Evolutionary conservation across 2,888 invertebrate species (phyloP).

Genomic region (Alitta virens): DNA sequence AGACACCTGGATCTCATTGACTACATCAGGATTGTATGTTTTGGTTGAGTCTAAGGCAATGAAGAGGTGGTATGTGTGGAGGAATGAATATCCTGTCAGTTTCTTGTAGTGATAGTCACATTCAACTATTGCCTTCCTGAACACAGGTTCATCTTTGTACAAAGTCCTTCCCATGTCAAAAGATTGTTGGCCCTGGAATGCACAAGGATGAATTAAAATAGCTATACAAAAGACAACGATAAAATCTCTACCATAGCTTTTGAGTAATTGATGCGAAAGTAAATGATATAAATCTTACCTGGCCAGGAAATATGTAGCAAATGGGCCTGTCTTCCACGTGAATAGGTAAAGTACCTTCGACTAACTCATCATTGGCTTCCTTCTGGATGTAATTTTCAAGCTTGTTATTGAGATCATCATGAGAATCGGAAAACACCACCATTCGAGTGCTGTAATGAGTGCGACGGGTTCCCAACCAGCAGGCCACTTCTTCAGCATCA

Average conservation of each 20-base stretch:
- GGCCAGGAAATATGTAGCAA: constrained; percentile 26
- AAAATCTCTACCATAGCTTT: too few species aligned
- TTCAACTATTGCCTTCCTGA: constrained; percentile 10
- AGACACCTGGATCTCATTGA: constrained; percentile 6
- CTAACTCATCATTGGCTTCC: constrained; percentile 6
- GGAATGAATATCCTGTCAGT: constrained; percentile 20
- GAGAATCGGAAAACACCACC: constrained; percentile 17
- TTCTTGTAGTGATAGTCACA: constrained; percentile 18
- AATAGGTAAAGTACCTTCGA: constrained; percentile 7
- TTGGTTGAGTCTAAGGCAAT: background rate
- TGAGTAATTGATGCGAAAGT: too few species aligned
- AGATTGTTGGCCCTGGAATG: constrained; percentile 22
- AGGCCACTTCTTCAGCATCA: constrained; percentile 20
- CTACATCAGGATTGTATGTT: background rate
- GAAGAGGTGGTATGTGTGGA: constrained; percentile 14
- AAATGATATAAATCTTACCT: background rate
- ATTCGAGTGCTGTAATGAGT: constrained; percentile 17
- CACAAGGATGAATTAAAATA: too few species aligned
- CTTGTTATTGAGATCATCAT: constrained; percentile 9
- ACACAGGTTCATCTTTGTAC: constrained; percentile 21
- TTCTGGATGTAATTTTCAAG: constrained; percentile 9
- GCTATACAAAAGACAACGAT: background rate
- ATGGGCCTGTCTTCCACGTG: constrained; percentile 8
- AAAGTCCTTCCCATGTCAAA: constrained; percentile 23
- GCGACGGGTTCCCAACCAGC: constrained; percentile 16